Evolutionary conservation across 2,113 vertebrate genomes (phyloP), one percentile per base, ranked within the genome.

Genomic region (Lasiurus borealis): DNA sequence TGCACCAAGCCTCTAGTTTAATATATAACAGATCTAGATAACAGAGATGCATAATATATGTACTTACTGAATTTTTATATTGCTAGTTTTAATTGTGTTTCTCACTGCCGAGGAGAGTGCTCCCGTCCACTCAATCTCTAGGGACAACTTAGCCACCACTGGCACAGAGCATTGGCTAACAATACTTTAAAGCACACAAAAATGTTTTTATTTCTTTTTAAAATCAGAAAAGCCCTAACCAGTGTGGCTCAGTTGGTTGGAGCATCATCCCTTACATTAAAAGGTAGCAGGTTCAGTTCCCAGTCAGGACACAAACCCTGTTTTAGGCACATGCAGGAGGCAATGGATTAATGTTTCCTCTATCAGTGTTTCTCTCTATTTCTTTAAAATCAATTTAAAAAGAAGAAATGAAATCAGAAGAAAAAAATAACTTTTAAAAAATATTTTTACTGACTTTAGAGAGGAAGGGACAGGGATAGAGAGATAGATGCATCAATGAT

Each of bases 341-440:
- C 31, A 68, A 16, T 31, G 14, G 14, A 68, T 68, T 16, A n/a
- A 16, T n/a, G 29, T 68, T n/a, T n/a, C 64, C 15, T 31, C 31
- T 31, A n/a, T n/a, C 29, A n/a, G 29, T n/a, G 31, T 68, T n/a
- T 68, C 6, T 68, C 10, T 64, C 27, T 64, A 27, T 29, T 27
- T 64, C 64, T n/a, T 31, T 68, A 68, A 68, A 68, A 68, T 68
- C 31, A 16, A 68, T 68, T 69, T 19, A 10, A 34, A 34, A 68
- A 68, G 16, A 68, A 29, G 29, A 66, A 29, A 14, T 15, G 18
- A 68, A 68, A 68, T 68, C 64, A 68, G 64, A n/a, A n/a, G 31
- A 66, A 23, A 25, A 25, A 94, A 85, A 57, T n/a, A 52, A 62
- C 13, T 73, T 73, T 69, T 29, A 86, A 85, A 90, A 88, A 92